Evolutionary conservation across 30 jellyfish, hydroid and myxozoan genomes (phyloP).

Genomic region (Hydractinia echinata): DNA sequence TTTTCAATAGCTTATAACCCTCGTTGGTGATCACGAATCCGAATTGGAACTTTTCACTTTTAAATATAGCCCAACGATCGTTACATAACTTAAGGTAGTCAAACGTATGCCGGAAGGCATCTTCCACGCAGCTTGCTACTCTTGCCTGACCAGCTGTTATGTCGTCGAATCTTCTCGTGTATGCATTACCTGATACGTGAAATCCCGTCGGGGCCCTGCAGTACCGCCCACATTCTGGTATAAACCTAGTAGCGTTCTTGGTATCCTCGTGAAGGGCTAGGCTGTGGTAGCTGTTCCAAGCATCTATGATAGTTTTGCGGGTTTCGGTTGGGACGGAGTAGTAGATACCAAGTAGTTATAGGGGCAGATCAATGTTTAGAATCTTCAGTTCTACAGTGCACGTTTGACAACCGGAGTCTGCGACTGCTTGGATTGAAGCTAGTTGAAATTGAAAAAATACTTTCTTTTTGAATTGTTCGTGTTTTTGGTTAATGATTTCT

Average conservation of each 20-base stretch:
- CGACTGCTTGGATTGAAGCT: too few species aligned
- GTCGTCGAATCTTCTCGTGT: slow-evolving; percentile 51
- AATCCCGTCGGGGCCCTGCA: slow-evolving; percentile 58
- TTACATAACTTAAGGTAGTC: slow-evolving; percentile 29
- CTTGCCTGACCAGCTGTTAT: slow-evolving; percentile 24
- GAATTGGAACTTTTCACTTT: slow-evolving; percentile 21
- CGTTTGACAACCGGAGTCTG: too few species aligned
- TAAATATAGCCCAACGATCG: slow-evolving; percentile 31
- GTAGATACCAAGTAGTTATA: slow-evolving; percentile 27
- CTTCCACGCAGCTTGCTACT: slow-evolving; percentile 34
- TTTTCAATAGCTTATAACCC: slow-evolving; percentile 20
- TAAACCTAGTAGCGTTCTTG: slow-evolving; percentile 23
- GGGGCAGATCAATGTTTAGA: neutral
- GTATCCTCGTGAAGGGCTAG: slow-evolving; percentile 26
- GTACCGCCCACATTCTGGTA: slow-evolving; percentile 60
- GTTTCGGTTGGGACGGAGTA: slow-evolving; percentile 34
- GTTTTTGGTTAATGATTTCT: too few species aligned
- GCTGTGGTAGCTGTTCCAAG: slow-evolving; percentile 76
- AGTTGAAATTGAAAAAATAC: too few species aligned
- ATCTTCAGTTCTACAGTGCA: too few species aligned
- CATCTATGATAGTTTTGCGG: slow-evolving; percentile 53
- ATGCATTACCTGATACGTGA: slow-evolving; percentile 60
- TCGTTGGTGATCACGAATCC: slow-evolving; percentile 48
- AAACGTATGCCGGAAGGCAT: slow-evolving; percentile 42
- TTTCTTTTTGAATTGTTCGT: too few species aligned